Evolutionary conservation across 37 sponge, comb jelly and placozoan species (phyloP), one percentile per base, ranked within the genome.

Genomic region (Oopsacas minuta): DNA sequence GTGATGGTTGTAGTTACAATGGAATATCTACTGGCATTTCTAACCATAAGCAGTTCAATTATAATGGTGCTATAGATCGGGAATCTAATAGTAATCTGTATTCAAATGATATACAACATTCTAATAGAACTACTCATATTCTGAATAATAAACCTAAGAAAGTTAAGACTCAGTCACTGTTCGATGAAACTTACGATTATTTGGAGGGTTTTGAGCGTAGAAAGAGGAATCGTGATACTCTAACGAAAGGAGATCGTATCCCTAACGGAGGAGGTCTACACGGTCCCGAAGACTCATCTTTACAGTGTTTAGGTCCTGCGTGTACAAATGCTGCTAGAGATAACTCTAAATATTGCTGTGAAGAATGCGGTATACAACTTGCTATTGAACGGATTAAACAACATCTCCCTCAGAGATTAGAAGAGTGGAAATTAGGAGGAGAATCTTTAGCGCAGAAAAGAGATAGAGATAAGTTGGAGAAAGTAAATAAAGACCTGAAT

Each of bases 331-430:
- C 92, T 23, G 89, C 98, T 0, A 86, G 95, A 36, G 92, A 87
- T 23, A 83, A 89, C 38, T 97, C 98, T 81, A 94, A 93, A 81
- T 97, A 97, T 84, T 97, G 98, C 82, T 85, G 87, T 69, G 95
- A 97, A 36, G 93, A 94, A 85, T 97, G 98, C 86, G 98, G 98
- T 20, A 75, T 94, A 23, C 49, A 88, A 36, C 91, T 97, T 30
- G 98, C 97, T 25, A 86, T 85, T 23, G 88, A 81, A 90, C 87
- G 51, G 39, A 84, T 37, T 37, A 17, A 42, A 34, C 30, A n/a
- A 3, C 75, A 61, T 12, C 75, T 61, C 32, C 75, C 75, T 3
- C 75, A 61, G 75, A 3, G 75, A 3, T 34, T 61, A 3, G 75
- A 23, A 34, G 75, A 61, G 28, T 61, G 75, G 75, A 3, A 12